Base-by-base conservation (phyloP, 2,888 invertebrate species). In the Erebia ligea region DNA sequence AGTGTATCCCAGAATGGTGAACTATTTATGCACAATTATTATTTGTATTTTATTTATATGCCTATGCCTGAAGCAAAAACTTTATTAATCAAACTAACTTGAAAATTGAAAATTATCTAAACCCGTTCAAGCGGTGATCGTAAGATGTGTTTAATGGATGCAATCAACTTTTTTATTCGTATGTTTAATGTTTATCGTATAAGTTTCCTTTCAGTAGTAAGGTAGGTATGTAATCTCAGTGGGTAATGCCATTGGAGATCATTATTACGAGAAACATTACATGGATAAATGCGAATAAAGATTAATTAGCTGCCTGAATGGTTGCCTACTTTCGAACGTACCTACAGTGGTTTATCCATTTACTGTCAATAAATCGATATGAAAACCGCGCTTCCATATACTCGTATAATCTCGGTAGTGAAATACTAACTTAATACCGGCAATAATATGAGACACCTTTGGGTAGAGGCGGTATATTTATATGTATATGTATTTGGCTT, bases 331-430 rank as follows among this genome's bases (percentile, higher is more conserved):
- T 86, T 87, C 87, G 72, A 86, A 82, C 75, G 61, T 59, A 75
- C 75, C 58, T 59, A 75, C 77, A 81, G 82, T 80, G 80, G 83
- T 81, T 81, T 80, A 83, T 84, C 81, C 81, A 81, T 82, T 84
- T 80, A 76, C 75, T 76, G 79, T 82, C 78, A 81, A 85, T 87
- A 85, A 84, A 86, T 85, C 79, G 75, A 79, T 78, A 79, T 75
- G 78, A 79, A 84, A 83, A 79, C 71, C 75, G 77, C 76, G 76
- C 81, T 77, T 76, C 77, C 82, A 85, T 87, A 84, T 81, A n/a
- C n/a, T n/a, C n/a, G n/a, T n/a, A 34, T 34, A 34, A 84, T 85
- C 84, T 86, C 81, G 71, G 70, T 82, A 68, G 79, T 79, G 79
- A 82, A 81, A 82, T 82, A 84, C 81, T 76, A 78, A 75, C 77